phyloP scores from a whole-genome alignment of 2,888 invertebrate genomes.

The Syrphus vitripennis region DNA sequence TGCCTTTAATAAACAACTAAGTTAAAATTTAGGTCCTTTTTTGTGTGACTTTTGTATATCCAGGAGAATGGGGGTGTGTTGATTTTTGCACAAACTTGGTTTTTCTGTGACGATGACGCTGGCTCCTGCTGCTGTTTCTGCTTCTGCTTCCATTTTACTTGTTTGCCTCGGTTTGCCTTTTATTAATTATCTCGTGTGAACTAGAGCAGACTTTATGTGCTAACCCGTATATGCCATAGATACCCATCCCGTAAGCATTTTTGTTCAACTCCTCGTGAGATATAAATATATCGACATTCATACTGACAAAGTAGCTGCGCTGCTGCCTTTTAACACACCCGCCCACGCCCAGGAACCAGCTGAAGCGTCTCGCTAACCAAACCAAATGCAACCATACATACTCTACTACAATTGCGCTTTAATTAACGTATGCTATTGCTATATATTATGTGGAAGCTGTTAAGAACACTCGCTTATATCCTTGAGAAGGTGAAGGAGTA shows the following conservation, averaged over 20 bases:
- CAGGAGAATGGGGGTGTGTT: conserved; percentile 52
- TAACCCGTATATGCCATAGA: conserved; percentile 54
- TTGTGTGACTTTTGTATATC: conserved; percentile 9
- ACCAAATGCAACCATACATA: conserved; percentile 56
- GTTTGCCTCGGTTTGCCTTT: conserved; percentile 68
- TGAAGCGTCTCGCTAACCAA: conserved; percentile 12
- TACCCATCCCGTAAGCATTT: background rate
- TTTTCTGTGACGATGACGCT: conserved; percentile 29
- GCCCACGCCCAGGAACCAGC: background rate
- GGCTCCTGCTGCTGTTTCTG: background rate
- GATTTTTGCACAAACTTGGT: conserved; percentile 59
- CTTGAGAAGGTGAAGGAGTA: conserved; percentile 65
- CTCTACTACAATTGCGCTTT: conserved; percentile 61
- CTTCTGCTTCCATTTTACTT: conserved; percentile 19
- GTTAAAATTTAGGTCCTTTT: conserved; percentile 50
- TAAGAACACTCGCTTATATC: conserved; percentile 64
- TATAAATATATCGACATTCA: conserved; percentile 44
- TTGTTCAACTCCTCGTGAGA: conserved; percentile 46
- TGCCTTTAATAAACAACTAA: conserved; percentile 50
- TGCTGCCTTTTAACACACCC: background rate
- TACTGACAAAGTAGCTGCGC: background rate
- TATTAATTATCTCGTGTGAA: conserved; percentile 71
- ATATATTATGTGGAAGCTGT: conserved; percentile 59
- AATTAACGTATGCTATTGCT: conserved; percentile 65
- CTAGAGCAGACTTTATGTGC: conserved; percentile 71